Percentiles rank a stretch among this genome's conserved stretches.
phyloP scores from a whole-genome alignment of 92 coral and sea anemone genomes.

The Palythoa grandiflora region DNA sequence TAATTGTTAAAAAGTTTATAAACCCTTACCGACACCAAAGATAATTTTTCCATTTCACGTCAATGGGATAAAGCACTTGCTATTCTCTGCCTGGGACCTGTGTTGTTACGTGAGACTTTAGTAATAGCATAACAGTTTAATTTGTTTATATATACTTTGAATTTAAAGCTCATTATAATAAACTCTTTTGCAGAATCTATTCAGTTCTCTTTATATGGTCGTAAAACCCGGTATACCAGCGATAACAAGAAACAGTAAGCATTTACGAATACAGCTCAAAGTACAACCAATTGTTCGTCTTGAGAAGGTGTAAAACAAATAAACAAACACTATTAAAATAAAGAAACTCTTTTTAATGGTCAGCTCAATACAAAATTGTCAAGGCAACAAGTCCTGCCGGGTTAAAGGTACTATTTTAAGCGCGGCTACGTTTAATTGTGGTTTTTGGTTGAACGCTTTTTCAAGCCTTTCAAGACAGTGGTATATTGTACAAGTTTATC shows the following conservation, averaged over 20 bases:
- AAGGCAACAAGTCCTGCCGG: neutral
- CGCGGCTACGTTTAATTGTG: neutral
- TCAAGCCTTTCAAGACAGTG: neutral
- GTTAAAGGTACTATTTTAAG: neutral
- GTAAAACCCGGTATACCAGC: neutral
- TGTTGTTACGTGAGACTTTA: neutral
- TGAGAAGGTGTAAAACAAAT: neutral
- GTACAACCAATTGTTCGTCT: neutral
- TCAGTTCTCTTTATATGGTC: neutral
- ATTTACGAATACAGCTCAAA: neutral
- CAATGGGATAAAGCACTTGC: neutral
- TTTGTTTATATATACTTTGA: neutral
- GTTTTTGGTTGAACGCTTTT: neutral
- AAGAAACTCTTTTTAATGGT: neutral
- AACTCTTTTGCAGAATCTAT: neutral
- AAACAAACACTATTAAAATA: neutral
- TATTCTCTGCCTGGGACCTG: neutral
- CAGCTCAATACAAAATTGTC: neutral
- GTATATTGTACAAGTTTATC: too few relatives aligned
- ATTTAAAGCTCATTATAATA: neutral
- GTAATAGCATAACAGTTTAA: neutral
- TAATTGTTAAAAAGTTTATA: neutral
- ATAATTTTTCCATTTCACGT: neutral
- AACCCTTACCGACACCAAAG: neutral
- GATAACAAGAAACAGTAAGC: neutral